Evolutionary conservation across 1,140 invertebrate genomes (phyloP), one percentile per base, ranked within the genome.

Genomic region (Stegodyphus dumicola): DNA sequence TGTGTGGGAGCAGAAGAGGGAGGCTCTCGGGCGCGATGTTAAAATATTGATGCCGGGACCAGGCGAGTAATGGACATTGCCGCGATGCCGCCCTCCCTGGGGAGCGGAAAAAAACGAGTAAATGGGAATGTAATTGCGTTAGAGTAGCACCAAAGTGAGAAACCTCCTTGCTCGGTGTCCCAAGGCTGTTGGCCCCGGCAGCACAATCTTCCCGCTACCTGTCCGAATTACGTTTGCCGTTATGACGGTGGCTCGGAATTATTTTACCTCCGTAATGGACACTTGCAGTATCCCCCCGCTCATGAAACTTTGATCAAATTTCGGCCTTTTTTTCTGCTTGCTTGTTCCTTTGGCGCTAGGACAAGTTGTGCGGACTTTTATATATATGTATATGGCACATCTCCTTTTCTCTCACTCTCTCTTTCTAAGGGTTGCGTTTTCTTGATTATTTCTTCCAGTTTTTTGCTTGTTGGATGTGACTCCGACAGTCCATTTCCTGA

Each of bases 51-150:
- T 85, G 83, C 54, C 66, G 76, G 83, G 83, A 77, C 83, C 66
- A n/a, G 67, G 75, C 81, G 71, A 65, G 75, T 85, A 85, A 85
- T 85, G 83, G 83, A 85, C 83, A 85, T 78, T 73, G 65, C 76
- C 74, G 52, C 65, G 15, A 65, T 73, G 33, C 74, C 17, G 3
- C 51, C 65, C 64, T 85, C 74, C 81, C 75, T 5, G 6, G 83
- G 69, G 76, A 77, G 53, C 17, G 17, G 83, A 53, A 85, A 85
- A 85, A 85, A 85, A 70, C 66, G 13, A 78, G 75, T 33, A 85
- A 85, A 85, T 85, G 83, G 83, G 75, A 78, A 77, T 78, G 83
- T 85, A 85, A 85, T 85, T 85, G 83, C 83, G 83, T 85, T 85
- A 85, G 83, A 73, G 83, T 33, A 18, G 76, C 76, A 77, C 75